Base-by-base conservation (phyloP, 2,888 invertebrate genomes). In the Drosophila picticornis region DNA sequence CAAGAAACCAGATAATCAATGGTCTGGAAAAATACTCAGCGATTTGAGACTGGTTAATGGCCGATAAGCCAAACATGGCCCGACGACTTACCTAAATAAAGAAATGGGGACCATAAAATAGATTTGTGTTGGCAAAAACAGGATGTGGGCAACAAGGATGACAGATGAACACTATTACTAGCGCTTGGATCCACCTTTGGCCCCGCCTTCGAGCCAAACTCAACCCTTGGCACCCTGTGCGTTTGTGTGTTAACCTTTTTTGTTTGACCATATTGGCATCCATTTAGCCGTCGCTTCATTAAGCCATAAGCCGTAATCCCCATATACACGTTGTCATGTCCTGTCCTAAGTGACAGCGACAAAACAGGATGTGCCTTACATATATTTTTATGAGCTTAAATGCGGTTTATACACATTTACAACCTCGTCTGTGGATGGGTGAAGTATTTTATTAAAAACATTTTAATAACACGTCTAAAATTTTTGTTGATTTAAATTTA, bases 201-300 rank as follows among this genome's bases (percentile, higher is more conserved):
- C 38, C 46, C 22, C 29, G 32, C 46, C 53, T 50, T 52, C 56
- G 52, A 53, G 60, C 60, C 29, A 22, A 29, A 27, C 36, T 57
- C 55, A 22, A 29, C 52, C 51, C 46, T 16, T 51, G 36, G 10
- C 31, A 31, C 31, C 46, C 56, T 55, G 38, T 68, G 62, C 68
- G 62, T 55, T 25, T 56, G 29, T 29, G 36, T 38, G 58, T 36
- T 57, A 62, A 19, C 56, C 60, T 34, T 57, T 71, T 71, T 69
- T 72, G 43, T 69, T 63, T 58, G 66, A 51, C 66, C 84, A 72
- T 64, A 65, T 79, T 75, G 83, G 52, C 73, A 69, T 66, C 64
- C 86, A 75, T 73, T 86, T 79, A 83, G 77, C 52, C 50, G 61
- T 62, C 88, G 86, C 88, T 86, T 86, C 88, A 86, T 86, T 86